These are phyloP conservation scores for Theretra japonica DNA, from an alignment of 2,888 invertebrate species.

Conservation along the genomic window DNA sequence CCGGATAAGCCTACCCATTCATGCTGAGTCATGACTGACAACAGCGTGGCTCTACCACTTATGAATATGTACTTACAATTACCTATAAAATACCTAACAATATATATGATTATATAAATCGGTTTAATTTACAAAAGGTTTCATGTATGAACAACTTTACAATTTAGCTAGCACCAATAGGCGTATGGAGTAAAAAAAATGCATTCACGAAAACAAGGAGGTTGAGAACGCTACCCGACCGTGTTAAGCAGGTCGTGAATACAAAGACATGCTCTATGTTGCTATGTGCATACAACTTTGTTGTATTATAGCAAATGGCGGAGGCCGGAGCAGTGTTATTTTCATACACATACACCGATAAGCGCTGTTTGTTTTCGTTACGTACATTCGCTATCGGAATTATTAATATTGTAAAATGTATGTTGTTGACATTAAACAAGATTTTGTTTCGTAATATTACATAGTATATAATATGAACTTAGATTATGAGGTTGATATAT, in stretches of 20 bases:
- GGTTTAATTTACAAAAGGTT: neutral
- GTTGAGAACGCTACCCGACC: conserved; percentile 62
- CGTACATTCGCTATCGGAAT: conserved; percentile 35
- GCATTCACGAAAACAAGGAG: conserved; percentile 76
- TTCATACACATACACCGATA: conserved; percentile 35
- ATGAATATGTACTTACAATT: no score
- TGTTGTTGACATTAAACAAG: conserved; percentile 28
- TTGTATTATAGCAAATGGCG: conserved; percentile 52
- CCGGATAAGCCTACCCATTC: no score
- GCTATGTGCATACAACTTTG: conserved; percentile 35
- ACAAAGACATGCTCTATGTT: conserved; percentile 61
- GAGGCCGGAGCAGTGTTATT: conserved; percentile 41
- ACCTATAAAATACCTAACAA: no score
- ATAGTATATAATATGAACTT: neutral
- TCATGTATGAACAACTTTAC: conserved; percentile 1
- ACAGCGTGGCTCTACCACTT: no score
- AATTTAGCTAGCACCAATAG: conserved; percentile 44
- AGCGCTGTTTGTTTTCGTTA: conserved; percentile 41
- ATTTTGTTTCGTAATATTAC: conserved; percentile 13
- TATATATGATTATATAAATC: neutral
- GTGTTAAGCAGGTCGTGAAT: conserved; percentile 50
- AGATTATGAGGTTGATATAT: neutral
- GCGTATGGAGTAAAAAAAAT: conserved; percentile 65
- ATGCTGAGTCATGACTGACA: no score
- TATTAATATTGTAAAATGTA: conserved; percentile 32